These are phyloP conservation scores for Kryptolebias ocellatus DNA, from an alignment of 2,797 vertebrate genomes.

Conservation along the genomic window DNA sequence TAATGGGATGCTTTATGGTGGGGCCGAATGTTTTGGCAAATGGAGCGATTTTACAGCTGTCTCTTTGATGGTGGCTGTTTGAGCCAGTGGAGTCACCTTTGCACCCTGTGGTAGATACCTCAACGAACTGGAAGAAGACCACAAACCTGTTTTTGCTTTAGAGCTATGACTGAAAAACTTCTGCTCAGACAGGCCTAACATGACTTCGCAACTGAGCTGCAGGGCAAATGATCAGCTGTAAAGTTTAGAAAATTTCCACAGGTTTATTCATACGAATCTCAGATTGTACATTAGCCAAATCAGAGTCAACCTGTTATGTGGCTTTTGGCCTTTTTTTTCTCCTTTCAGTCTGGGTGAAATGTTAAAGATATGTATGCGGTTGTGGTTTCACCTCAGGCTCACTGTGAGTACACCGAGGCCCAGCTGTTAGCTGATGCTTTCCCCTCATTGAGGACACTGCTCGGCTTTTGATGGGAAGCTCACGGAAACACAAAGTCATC, in stretches of 20 bases:
- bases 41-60: slow-evolving; percentile 65
- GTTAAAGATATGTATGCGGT: slow-evolving; percentile 72
- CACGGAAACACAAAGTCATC: slow-evolving; percentile 60
- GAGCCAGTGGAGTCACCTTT: slow-evolving; percentile 66
- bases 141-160: slow-evolving; percentile 35
- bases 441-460: slow-evolving; percentile 53
- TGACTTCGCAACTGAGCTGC: slow-evolving; percentile 49
- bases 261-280: slow-evolving; percentile 67
- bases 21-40: slow-evolving; percentile 55
- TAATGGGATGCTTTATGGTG: slow-evolving; percentile 66
- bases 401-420: slow-evolving; percentile 62
- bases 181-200: slow-evolving; percentile 32
- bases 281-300: slow-evolving; percentile 63
- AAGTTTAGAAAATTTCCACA: slow-evolving; percentile 21
- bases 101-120: slow-evolving; percentile 62
- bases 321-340: slow-evolving; percentile 49
- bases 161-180: slow-evolving; percentile 31
- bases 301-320: slow-evolving; percentile 70
- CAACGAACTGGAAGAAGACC: slow-evolving; percentile 59
- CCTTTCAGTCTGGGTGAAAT: slow-evolving; percentile 56
- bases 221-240: slow-evolving; percentile 35
- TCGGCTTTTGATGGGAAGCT: slow-evolving; percentile 59
- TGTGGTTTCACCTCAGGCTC: slow-evolving; percentile 77
- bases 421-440: slow-evolving; percentile 70
- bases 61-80: slow-evolving; percentile 63